Base-by-base conservation (phyloP, 1,140 invertebrate genomes). In the Macrocentrus cingulum region DNA sequence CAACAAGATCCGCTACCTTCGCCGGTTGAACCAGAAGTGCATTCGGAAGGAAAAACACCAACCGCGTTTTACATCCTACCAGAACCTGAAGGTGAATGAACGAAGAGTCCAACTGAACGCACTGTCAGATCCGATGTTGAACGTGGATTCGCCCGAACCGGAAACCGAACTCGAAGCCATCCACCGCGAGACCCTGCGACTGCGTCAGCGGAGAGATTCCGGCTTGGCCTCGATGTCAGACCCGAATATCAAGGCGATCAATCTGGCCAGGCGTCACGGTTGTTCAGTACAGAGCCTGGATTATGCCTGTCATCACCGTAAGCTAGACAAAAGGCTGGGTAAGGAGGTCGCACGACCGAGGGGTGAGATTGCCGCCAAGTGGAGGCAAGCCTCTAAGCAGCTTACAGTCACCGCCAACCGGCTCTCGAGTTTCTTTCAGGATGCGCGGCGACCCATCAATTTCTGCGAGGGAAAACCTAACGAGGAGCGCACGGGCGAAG, bases 181-280 rank as follows among this genome's bases (percentile, higher is more conserved):
- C 0, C 62, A 58, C 2, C 49, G 51, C 3, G 60, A 66, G 29
- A 52, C 62, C 1, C 32, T 51, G 0, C 51, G 13, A n/a, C 13
- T 55, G 0, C 57, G 49, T 41, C 60, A 59, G 15, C 37, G 63
- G 19, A 66, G 64, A 52, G 67, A 69, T 39, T 67, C 67, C 0
- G 75, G 66, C 23, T 42, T 77, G 1, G 69, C 72, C 1, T 77
- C 75, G 0, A 58, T 76, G 45, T 77, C 76, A 0, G 74, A 79
- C 42, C 70, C 75, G 0, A 76, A 79, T 25, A 70, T 79, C 20
- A 73, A 72, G 48, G 56, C 66, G 0, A 62, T 61, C 0, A 62
- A 56, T 0, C 11, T 41, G n/a, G 8, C 20, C 6, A 52, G 29
- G n/a, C 36, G 15, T 6, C 63, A 65, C 20, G 58, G 62, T 13